Percentiles rank a stretch among this genome's conserved stretches.
Evolutionary conservation across 2,113 vertebrate genomes (phyloP).

Genomic region (Paramormyrops kingsleyae): DNA sequence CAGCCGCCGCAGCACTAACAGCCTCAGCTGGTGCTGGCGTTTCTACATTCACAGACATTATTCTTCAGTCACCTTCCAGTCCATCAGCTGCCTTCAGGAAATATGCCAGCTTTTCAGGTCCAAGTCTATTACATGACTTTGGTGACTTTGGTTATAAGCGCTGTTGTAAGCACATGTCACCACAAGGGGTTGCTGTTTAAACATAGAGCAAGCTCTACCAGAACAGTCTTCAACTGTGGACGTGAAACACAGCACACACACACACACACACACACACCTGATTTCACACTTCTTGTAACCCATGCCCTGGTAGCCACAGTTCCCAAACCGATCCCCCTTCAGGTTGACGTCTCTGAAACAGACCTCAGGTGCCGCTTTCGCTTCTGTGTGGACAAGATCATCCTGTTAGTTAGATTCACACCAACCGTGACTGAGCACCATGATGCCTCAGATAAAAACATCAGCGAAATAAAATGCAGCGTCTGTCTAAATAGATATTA

Average conservation of each 20-base stretch:
- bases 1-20: neutral
- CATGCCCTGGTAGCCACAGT: slow-evolving; percentile 78
- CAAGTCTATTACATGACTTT: neutral
- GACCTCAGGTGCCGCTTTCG: slow-evolving; percentile 73
- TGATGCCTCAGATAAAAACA: neutral
- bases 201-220: neutral
- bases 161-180: neutral
- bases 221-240: neutral
- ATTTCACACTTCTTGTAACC: slow-evolving; percentile 86
- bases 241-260: neutral
- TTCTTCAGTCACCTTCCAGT: neutral
- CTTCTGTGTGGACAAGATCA: slow-evolving; percentile 59
- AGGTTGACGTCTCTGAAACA: slow-evolving; percentile 90
- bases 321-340: slow-evolving; percentile 94
- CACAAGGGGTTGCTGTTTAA: neutral
- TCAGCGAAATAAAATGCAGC: neutral
- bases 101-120: neutral
- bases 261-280: slow-evolving; percentile 35
- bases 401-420: neutral
- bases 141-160: neutral
- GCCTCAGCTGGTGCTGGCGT: neutral
- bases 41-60: neutral
- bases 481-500: too few species aligned
- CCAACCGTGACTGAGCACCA: neutral
- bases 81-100: neutral